Evolutionary conservation across 53 echinoderm and acorn worm genomes (phyloP), one percentile per base, ranked within the genome.

Genomic region (Paracentrotus lividus): DNA sequence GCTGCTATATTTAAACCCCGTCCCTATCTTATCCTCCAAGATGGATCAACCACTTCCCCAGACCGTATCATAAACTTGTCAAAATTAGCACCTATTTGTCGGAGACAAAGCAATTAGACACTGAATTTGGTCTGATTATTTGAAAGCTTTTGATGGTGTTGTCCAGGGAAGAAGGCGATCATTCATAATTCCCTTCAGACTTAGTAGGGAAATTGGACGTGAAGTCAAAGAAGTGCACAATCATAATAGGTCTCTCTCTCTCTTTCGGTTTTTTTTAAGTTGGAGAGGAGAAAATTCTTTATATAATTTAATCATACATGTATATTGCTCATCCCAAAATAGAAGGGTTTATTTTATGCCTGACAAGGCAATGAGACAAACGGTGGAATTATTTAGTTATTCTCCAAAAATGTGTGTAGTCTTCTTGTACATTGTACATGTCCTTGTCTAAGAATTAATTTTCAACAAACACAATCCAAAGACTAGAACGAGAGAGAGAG

Each of bases 91-190:
- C 86, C 86, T 53, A 34, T 54, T 56, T 47, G 56, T 47, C 55
- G 53, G 86, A 86, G 86, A 86, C 86, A 86, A 86, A 55, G 53
- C 86, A 86, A 86, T 86, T 86, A 86, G 86, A 53, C 81, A 81
- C 27, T 45, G 45, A 81, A 45, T 81, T 45, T 47, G 45, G 81
- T 10, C 81, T 81, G 81, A 81, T 81, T 47, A 81, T 47, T 47
- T 81, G n/a, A 47, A 81, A 81, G 81, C 81, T 23, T 47, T 81
- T n/a, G 47, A 20, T 47, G 81, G 47, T 47, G 26, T 27, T 45
- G 81, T 81, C 49, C 24, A 47, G 81, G 47, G 10, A 26, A 81
- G 81, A 86, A 21, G 53, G 86, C 13, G 86, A 86, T 86, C 86
- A 86, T 86, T 86, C 86, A 86, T 21, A 86, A 56, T 86, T 86